phyloP scores from a whole-genome alignment of 2,888 invertebrate species.

The Dryobotodes eremita region DNA sequence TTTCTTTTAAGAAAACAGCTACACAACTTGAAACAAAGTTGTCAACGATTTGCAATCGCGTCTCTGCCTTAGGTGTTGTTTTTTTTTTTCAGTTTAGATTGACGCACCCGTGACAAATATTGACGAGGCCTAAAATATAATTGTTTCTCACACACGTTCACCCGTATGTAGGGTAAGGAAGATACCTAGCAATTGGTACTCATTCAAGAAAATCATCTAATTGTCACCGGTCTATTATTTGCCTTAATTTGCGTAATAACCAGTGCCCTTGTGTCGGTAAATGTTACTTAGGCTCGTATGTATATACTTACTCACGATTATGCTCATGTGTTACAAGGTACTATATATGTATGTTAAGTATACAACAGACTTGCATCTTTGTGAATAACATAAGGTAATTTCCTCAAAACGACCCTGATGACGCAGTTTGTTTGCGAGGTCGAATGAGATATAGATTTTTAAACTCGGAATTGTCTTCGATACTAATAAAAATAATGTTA shows the following conservation, averaged over 20 bases:
- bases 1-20: too few relatives aligned
- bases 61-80: too few relatives aligned
- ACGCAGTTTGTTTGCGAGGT: neutral
- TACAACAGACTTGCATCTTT: slow-evolving; percentile 1
- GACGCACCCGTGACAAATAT: neutral
- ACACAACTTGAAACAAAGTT: neutral
- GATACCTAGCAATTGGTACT: slow-evolving; percentile 76
- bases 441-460: neutral
- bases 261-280: slow-evolving; percentile 77
- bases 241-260: slow-evolving; percentile 83
- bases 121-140: slow-evolving; percentile 17
- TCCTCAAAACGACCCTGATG: slow-evolving; percentile 2
- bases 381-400: neutral
- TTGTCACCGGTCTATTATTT: slow-evolving; percentile 82
- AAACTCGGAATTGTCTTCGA: neutral
- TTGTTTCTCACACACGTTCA: slow-evolving; percentile 29
- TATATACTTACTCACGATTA: slow-evolving; percentile 44
- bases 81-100: too few relatives aligned
- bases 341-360: slow-evolving; percentile 18
- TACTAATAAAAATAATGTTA: neutral
- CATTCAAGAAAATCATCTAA: slow-evolving; percentile 82
- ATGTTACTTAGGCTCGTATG: slow-evolving; percentile 65
- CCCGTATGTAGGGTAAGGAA: slow-evolving; percentile 71
- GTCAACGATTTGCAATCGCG: neutral
- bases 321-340: slow-evolving; percentile 43